Conservation (phyloP, 2,888 invertebrate genomes). For the Acanthosepion lycidas region DNA sequence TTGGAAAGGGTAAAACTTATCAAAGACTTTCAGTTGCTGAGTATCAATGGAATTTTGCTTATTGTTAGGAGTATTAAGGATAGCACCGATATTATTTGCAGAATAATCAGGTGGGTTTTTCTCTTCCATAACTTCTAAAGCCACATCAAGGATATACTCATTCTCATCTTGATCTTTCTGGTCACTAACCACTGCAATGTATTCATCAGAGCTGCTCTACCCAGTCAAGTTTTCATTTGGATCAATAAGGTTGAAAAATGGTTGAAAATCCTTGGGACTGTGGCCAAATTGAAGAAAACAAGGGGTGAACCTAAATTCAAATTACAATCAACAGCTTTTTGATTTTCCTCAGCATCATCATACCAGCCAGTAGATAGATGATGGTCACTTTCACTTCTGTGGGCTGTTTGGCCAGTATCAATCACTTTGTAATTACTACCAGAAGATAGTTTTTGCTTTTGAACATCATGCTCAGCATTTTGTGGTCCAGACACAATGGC, state of each 20-base stretch:
- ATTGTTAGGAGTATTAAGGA: constrained; percentile 57
- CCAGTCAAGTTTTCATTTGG: background rate
- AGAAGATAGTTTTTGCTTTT: background rate
- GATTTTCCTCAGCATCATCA: constrained; percentile 11
- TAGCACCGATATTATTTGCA: constrained; percentile 58
- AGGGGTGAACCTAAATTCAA: constrained; percentile 41
- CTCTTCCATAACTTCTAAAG: background rate
- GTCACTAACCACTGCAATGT: constrained; percentile 53
- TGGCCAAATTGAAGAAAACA: constrained; percentile 45
- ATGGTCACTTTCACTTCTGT: background rate
- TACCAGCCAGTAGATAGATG: background rate
- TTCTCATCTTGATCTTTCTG: constrained; percentile 49
- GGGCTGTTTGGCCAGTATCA: no score
- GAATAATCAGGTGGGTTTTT: constrained; percentile 36
- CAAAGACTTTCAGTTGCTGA: constrained; percentile 59
- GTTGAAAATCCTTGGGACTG: constrained; percentile 46
- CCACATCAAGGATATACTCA: background rate
- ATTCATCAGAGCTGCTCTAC: constrained; percentile 50
- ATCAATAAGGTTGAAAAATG: constrained; percentile 46
- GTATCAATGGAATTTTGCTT: constrained; percentile 57
- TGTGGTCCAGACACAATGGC: constrained; percentile 48
- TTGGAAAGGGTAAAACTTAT: constrained; percentile 75
- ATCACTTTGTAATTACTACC: background rate
- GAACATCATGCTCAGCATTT: background rate
- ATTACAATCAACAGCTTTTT: constrained; percentile 37